Percentiles rank a stretch among this genome's conserved stretches.
phyloP scores from a whole-genome alignment of 2,888 invertebrate genomes.

The Morpho helenor region DNA sequence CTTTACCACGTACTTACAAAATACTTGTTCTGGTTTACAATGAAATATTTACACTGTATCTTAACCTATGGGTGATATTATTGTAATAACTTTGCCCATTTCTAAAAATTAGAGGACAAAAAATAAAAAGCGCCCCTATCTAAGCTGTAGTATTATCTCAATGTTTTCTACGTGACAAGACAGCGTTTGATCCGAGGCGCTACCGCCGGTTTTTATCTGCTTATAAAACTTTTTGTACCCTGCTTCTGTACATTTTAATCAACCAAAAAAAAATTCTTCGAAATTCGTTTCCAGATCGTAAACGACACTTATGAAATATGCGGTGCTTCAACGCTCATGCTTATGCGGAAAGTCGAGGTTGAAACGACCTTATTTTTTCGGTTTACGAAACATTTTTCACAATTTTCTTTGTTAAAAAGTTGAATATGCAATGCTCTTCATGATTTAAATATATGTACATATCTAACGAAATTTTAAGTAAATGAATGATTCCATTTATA shows the following conservation, averaged over 20 bases:
- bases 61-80: conserved; percentile 36
- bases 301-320: conserved; percentile 55
- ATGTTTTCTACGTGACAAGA: conserved; percentile 61
- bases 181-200: conserved; percentile 60
- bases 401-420: no score
- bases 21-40: neutral
- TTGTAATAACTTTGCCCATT: conserved; percentile 52
- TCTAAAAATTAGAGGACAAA: conserved; percentile 64
- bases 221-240: conserved; percentile 58
- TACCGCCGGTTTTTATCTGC: conserved; percentile 59
- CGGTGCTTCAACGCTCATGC: conserved; percentile 23
- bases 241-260: conserved; percentile 75
- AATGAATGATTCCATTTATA: no score
- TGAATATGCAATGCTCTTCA: no score
- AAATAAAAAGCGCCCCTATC: conserved; percentile 64
- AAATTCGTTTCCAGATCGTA: conserved; percentile 64
- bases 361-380: conserved; percentile 2
- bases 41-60: neutral
- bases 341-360: conserved; percentile 20
- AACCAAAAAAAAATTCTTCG: conserved; percentile 57
- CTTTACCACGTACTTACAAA: no score
- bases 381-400: conserved; percentile 1
- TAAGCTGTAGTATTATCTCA: conserved; percentile 56
- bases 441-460: no score
- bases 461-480: no score